Conservation (phyloP, 2,888 invertebrate species). For the Dorcus parallelipipedus region DNA sequence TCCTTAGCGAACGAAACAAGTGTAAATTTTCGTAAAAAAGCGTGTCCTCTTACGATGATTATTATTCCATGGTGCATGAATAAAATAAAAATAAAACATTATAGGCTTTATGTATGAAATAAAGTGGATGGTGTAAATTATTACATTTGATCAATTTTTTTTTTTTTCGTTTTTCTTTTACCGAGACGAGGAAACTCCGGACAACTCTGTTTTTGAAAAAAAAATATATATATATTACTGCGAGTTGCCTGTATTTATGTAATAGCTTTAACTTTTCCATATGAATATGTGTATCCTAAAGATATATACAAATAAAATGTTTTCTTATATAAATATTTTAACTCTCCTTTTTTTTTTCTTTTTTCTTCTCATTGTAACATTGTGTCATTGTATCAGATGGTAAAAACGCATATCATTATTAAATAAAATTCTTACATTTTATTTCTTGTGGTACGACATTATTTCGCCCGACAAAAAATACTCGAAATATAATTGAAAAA, state of each 20-base stretch:
- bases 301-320: slow-evolving; percentile 30
- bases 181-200: slow-evolving; percentile 9
- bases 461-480: no score
- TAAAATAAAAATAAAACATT: not conserved
- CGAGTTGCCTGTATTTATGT: slow-evolving; percentile 28
- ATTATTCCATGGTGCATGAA: slow-evolving; percentile 18
- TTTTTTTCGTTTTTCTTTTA: slow-evolving; percentile 8
- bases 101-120: not conserved
- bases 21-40: not conserved
- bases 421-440: slow-evolving; percentile 2
- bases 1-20: not conserved
- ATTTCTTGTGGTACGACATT: not conserved
- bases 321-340: slow-evolving; percentile 27
- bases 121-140: slow-evolving; percentile 6
- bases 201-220: slow-evolving; percentile 15
- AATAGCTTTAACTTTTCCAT: slow-evolving; percentile 37
- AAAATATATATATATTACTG: slow-evolving; percentile 8
- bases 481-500: no score
- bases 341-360: no score
- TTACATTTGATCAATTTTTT: slow-evolving; percentile 8
- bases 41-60: slow-evolving; percentile 8
- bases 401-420: slow-evolving; percentile 1
- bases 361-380: not conserved
- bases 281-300: slow-evolving; percentile 31
- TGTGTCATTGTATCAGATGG: no score